These are phyloP conservation scores for Plumapathes pennacea DNA, from an alignment of 92 coral and sea anemone genomes.

Conservation along the genomic window DNA sequence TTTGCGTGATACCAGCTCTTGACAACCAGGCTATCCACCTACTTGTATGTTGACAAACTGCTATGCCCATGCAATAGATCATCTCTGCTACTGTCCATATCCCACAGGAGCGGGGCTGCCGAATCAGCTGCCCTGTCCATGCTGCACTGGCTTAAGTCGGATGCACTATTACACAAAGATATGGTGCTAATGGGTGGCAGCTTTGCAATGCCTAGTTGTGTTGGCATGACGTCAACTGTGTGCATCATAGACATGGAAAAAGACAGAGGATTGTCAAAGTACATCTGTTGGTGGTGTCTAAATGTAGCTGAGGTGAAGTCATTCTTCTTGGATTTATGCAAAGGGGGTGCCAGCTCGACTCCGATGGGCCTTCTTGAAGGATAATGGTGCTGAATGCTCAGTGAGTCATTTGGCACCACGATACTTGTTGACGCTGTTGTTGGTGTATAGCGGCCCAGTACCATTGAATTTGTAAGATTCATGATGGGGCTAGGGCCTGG, in stretches of 20 bases:
- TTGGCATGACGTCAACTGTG: slow-evolving; percentile 59
- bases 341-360: slow-evolving; percentile 3
- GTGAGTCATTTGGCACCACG: too few relatives aligned
- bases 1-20: too few relatives aligned
- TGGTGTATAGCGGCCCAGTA: slow-evolving; percentile 10
- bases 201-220: slow-evolving; percentile 72
- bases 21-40: too few relatives aligned
- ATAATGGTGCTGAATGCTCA: slow-evolving; percentile 22
- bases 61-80: slow-evolving; percentile 17
- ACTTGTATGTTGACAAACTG: too few relatives aligned
- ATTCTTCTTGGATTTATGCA: neutral
- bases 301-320: neutral
- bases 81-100: slow-evolving; percentile 25
- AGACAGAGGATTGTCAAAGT: slow-evolving; percentile 28
- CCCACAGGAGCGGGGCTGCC: slow-evolving; percentile 58
- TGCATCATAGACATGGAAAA: slow-evolving; percentile 11
- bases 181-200: slow-evolving; percentile 74
- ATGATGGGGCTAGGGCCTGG: too few relatives aligned
- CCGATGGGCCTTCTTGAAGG: neutral
- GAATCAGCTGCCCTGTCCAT: slow-evolving; percentile 28
- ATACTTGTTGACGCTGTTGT: slow-evolving; percentile 12
- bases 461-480: slow-evolving; percentile 7
- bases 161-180: slow-evolving; percentile 63
- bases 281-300: slow-evolving; percentile 27
- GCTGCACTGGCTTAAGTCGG: slow-evolving; percentile 40